A percentile compares a stretch with the other conserved stretches of the same genome.
phyloP scores from a whole-genome alignment of 2,797 vertebrate species.

The Danio jaintianensis region DNA sequence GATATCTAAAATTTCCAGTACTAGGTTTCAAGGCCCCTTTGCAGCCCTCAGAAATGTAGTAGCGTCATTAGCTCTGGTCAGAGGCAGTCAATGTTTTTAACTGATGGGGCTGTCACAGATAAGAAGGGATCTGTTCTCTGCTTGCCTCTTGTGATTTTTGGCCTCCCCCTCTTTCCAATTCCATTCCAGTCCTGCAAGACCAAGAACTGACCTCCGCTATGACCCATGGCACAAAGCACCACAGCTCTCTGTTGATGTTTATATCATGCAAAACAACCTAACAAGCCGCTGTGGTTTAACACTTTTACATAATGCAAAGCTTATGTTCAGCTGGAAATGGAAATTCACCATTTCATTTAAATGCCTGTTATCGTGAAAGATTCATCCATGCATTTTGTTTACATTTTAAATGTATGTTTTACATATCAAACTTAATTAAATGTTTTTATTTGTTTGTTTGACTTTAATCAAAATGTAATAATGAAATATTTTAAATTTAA shows the following conservation, averaged over 20 bases:
- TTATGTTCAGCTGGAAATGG: background rate
- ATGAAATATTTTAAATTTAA: too few species aligned
- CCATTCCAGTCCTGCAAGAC: constrained; percentile 45
- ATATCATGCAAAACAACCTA: constrained; percentile 24
- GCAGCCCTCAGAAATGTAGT: constrained; percentile 34
- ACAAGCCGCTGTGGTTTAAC: background rate
- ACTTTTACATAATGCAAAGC: background rate
- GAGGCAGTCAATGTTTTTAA: constrained; percentile 55
- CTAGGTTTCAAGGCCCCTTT: constrained; percentile 15
- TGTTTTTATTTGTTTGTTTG: background rate
- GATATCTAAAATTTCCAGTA: constrained; percentile 14
- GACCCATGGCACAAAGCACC: constrained; percentile 38
- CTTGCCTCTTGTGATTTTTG: constrained; percentile 61
- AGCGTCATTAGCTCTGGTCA: constrained; percentile 44
- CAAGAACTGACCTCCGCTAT: constrained; percentile 44
- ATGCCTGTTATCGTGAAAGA: background rate
- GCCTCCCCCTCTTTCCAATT: constrained; percentile 59
- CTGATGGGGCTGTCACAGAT: constrained; percentile 56
- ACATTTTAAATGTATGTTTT: background rate
- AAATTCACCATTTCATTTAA: background rate
- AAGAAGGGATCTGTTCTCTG: constrained; percentile 58
- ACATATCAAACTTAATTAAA: background rate
- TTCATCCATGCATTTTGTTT: background rate
- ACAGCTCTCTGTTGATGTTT: constrained; percentile 21
- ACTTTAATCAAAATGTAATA: too few species aligned